Conservation (phyloP, 2,113 vertebrate genomes). For the Apistogramma diplotaenia region DNA sequence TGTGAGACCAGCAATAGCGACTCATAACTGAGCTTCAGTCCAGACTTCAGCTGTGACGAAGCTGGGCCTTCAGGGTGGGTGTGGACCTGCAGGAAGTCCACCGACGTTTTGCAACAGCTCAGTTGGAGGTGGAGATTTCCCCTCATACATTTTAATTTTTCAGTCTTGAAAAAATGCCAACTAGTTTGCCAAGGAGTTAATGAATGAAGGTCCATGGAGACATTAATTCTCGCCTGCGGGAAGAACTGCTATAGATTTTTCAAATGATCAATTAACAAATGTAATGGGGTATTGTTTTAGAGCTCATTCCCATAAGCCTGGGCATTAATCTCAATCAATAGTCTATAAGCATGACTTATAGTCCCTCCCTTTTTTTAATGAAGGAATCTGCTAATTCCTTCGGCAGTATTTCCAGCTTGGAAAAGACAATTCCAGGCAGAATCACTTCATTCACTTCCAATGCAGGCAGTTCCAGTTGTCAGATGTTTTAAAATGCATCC, state of each 20-base stretch:
- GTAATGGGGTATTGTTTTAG: constrained; percentile 75
- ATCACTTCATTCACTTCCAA: not conserved
- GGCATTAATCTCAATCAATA: constrained; percentile 74
- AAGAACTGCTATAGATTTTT: constrained; percentile 66
- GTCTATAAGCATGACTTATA: constrained; percentile 40
- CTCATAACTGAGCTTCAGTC: not conserved
- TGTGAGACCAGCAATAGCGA: not conserved
- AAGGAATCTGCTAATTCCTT: not conserved
- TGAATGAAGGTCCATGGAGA: constrained; percentile 56
- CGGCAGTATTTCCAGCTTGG: not conserved
- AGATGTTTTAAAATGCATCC: constrained; percentile 17
- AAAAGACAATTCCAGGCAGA: not conserved
- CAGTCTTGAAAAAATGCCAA: constrained; percentile 24
- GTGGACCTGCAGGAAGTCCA: not conserved
- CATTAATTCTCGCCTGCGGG: constrained; percentile 58
- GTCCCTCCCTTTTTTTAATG: not conserved
- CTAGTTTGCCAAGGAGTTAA: constrained; percentile 41
- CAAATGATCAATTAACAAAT: constrained; percentile 71
- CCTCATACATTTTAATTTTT: constrained; percentile 21
- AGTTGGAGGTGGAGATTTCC: not conserved
- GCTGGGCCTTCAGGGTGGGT: too few relatives aligned
- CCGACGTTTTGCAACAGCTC: not conserved
- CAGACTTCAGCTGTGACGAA: not conserved
- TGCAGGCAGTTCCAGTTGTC: not conserved
- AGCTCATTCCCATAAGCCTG: constrained; percentile 56